A percentile compares a stretch with the other conserved stretches of the same genome.
Conservation (phyloP, 2,113 vertebrate genomes). For the Actenoides lindsayi region DNA sequence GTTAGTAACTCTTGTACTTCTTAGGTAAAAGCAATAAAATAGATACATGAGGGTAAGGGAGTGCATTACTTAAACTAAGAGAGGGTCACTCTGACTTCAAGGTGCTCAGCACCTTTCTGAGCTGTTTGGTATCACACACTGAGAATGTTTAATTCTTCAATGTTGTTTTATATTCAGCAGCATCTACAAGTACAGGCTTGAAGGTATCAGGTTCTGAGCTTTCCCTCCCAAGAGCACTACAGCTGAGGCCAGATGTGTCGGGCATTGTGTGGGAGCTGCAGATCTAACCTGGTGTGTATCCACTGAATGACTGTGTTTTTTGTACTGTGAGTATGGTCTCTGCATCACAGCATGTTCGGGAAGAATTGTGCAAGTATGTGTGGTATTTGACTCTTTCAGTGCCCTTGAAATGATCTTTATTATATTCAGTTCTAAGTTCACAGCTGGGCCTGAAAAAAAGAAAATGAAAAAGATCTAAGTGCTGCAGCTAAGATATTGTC, state of each 20-base stretch:
- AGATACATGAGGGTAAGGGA: background rate
- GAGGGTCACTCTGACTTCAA: background rate
- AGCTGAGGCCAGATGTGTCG: background rate
- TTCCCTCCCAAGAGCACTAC: background rate
- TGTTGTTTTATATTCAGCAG: background rate
- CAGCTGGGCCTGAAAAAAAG: background rate
- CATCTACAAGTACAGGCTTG: background rate
- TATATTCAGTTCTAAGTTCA: background rate
- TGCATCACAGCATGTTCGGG: background rate
- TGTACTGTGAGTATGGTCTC: background rate
- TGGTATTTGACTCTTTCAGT: background rate
- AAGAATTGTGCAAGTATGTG: background rate
- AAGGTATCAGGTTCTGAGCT: background rate
- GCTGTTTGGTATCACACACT: background rate
- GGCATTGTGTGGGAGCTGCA: background rate
- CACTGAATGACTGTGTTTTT: background rate
- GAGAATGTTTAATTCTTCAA: background rate
- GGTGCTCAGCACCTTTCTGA: background rate
- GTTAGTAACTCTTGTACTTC: background rate
- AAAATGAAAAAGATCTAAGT: background rate
- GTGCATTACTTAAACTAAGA: background rate
- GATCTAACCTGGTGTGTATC: background rate
- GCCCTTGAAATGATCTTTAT: background rate
- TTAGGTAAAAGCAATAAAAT: background rate
- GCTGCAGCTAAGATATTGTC: background rate